Evolutionary conservation across 2,888 invertebrate species (phyloP).

Genomic region (Orchestes rusci): DNA sequence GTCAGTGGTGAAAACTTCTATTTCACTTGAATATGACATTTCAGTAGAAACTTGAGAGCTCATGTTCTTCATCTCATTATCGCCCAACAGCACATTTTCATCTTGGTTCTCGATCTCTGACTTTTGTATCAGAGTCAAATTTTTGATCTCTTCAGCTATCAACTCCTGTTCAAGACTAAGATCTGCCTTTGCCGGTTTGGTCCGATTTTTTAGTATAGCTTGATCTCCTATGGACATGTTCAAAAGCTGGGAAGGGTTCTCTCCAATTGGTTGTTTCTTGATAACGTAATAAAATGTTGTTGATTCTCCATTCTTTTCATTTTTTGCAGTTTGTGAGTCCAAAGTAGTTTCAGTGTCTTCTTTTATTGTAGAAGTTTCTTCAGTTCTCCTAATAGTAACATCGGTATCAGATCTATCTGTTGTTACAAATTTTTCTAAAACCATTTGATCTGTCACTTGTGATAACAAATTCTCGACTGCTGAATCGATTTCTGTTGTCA

Average conservation of each 20-base stretch:
- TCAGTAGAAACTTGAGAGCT: not conserved
- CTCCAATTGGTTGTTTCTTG: constrained; percentile 7
- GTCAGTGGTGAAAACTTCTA: constrained; percentile 2
- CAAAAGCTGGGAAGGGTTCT: not conserved
- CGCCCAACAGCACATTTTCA: not conserved
- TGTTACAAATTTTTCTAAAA: no score
- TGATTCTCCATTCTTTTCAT: not conserved
- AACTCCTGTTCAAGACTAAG: constrained; percentile 29
- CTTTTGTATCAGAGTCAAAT: constrained; percentile 4
- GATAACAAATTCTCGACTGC: constrained; percentile 35
- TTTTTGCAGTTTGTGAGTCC: constrained; percentile 5
- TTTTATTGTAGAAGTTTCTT: not conserved
- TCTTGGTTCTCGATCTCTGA: constrained; percentile 6
- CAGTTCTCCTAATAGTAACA: no score
- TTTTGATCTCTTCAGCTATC: constrained; percentile 11
- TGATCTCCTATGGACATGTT: no score
- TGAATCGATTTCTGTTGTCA: constrained; percentile 17
- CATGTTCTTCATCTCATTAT: not conserved
- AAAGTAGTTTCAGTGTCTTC: not conserved
- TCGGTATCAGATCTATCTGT: no score
- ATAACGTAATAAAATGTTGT: constrained; percentile 17
- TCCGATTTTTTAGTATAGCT: constrained; percentile 8
- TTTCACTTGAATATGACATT: no score
- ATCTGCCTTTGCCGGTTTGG: constrained; percentile 32
- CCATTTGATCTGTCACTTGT: no score